Evolutionary conservation across 2,888 invertebrate species (phyloP), one percentile per base, ranked within the genome.

Genomic region (Philaethria dido): DNA sequence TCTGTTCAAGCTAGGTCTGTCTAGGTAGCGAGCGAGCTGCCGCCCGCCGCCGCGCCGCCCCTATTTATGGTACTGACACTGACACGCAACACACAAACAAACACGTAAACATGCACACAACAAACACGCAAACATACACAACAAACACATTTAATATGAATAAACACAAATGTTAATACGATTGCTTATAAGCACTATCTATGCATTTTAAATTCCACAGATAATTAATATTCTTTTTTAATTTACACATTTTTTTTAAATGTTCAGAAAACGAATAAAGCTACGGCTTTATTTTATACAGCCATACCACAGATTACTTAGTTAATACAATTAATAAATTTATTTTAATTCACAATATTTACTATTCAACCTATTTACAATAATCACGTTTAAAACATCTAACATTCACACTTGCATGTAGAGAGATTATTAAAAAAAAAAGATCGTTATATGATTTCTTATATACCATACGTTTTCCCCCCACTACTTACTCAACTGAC

Each of bases 11-110:
- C 92, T 92, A 93, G 71, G 71, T 70, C 72, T 71, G 71, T 72
- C 73, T 73, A 73, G 93, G 93, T 93, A 93, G 93, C 92, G 92
- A 89, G 92, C 86, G 84, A 75, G 82, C 84, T 79, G 89, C 83
- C 80, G 85, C 84, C 81, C 80, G 85, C 86, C 78, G 85, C 84
- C 80, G 83, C 84, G 82, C 81, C 79, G 79, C 80, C 84, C 84
- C 82, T 84, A 82, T 78, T 80, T 86, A 91, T 91, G 91, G 92
- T 91, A 91, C 87, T 90, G 88, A 86, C 88, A 80, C 86, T 69
- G 78, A 73, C 82, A 54, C 66, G 67, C 69, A 70, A 72, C 73
- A 72, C 71, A 47, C 42, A 55, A 39, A 48, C 72, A 20, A 47
- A 74, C 70, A 67, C 62, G 42, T 64, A 66, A 63, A 72, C 69